Conservation (phyloP, 2,888 invertebrate genomes). For the Argyresthia albistria region DNA sequence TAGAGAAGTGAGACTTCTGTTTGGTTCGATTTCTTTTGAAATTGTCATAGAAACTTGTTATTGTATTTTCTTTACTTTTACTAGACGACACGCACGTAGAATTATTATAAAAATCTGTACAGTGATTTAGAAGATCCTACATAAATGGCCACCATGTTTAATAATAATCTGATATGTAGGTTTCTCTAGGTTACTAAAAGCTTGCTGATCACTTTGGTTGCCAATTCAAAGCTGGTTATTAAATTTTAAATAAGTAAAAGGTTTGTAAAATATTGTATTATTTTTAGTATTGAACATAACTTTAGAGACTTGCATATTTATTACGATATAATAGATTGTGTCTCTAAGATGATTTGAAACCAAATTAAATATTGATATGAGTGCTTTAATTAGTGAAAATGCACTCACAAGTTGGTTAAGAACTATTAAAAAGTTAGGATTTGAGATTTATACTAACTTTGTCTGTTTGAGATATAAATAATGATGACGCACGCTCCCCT, state of each 20-base stretch:
- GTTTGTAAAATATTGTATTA: slow-evolving; percentile 47
- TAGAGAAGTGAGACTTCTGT: slow-evolving; percentile 58
- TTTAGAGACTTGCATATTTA: slow-evolving; percentile 59
- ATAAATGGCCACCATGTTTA: too few relatives aligned
- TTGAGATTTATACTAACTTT: slow-evolving; percentile 63
- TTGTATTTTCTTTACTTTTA: neutral
- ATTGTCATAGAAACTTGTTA: neutral
- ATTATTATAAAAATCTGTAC: too few relatives aligned
- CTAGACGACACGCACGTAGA: neutral
- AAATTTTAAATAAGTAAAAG: slow-evolving; percentile 18
- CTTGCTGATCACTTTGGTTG: slow-evolving; percentile 22
- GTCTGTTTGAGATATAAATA: slow-evolving; percentile 42
- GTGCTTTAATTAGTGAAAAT: slow-evolving; percentile 57
- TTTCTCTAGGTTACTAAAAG: neutral
- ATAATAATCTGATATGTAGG: too few relatives aligned
- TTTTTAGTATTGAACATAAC: slow-evolving; percentile 51
- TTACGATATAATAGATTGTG: slow-evolving; percentile 16
- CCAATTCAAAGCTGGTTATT: slow-evolving; percentile 33
- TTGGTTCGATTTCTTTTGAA: slow-evolving; percentile 12
- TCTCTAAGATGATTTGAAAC: slow-evolving; percentile 47
- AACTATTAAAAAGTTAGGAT: slow-evolving; percentile 54
- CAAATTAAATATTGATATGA: slow-evolving; percentile 57
- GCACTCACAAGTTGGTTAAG: slow-evolving; percentile 45
- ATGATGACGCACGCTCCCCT: slow-evolving; percentile 62
- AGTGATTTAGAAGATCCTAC: too few relatives aligned